Percentiles rank a stretch among this genome's conserved stretches.
Conservation (phyloP, 2,888 invertebrate species). For the Meteorus colon region DNA sequence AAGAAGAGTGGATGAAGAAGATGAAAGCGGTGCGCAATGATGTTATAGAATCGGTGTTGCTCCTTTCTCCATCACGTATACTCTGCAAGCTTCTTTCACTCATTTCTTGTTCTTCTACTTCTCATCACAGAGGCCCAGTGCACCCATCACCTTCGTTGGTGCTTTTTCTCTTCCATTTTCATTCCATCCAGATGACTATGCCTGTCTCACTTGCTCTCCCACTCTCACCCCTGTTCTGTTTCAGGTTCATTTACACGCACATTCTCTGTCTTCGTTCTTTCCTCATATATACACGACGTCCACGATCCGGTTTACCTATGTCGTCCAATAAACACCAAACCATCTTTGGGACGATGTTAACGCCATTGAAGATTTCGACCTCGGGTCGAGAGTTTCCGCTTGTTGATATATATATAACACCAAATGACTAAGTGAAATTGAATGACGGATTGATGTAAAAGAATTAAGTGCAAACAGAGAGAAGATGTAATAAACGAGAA, state of each 20-base stretch:
- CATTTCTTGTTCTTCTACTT: slow-evolving; percentile 43
- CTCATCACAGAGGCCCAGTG: not conserved
- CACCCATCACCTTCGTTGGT: slow-evolving; percentile 21
- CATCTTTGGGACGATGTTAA: slow-evolving; percentile 55
- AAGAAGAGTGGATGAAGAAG: not conserved
- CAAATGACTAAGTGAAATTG: slow-evolving; percentile 9
- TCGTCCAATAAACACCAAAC: slow-evolving; percentile 68
- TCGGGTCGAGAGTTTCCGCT: not conserved
- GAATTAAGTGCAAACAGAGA: slow-evolving; percentile 3
- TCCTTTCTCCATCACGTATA: not conserved
- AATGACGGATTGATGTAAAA: slow-evolving; percentile 3
- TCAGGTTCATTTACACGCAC: slow-evolving; percentile 50
- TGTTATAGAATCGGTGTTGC: not conserved
- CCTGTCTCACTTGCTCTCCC: slow-evolving; percentile 54
- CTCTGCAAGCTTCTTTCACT: slow-evolving; percentile 35
- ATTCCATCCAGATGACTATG: slow-evolving; percentile 64
- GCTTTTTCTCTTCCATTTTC: slow-evolving; percentile 66
- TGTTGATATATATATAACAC: slow-evolving; percentile 18
- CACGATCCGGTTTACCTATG: slow-evolving; percentile 71
- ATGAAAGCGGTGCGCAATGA: not conserved
- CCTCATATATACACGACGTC: slow-evolving; percentile 23
- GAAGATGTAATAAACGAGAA: not conserved
- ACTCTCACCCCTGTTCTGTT: slow-evolving; percentile 23
- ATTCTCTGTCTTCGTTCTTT: slow-evolving; percentile 27
- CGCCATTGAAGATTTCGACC: slow-evolving; percentile 32